Evolutionary conservation across 2,113 vertebrate species (phyloP).

Genomic region (Mobula hypostoma): DNA sequence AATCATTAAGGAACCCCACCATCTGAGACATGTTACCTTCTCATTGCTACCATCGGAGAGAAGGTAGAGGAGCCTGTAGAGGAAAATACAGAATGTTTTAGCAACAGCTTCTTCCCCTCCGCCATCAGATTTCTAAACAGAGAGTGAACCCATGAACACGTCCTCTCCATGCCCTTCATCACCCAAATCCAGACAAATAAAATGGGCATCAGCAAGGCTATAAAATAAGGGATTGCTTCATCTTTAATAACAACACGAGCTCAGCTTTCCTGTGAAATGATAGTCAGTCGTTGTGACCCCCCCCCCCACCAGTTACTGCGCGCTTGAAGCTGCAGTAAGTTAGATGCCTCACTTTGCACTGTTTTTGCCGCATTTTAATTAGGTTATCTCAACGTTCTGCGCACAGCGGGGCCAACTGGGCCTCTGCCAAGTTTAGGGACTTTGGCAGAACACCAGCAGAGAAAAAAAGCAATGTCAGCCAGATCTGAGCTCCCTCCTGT

Average conservation of each 20-base stretch:
- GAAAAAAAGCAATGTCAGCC: not conserved
- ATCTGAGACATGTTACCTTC: too few species aligned
- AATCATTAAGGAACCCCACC: too few species aligned
- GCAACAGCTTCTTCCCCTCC: too few species aligned
- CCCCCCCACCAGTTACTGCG: not conserved
- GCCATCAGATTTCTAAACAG: too few species aligned
- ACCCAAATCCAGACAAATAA: too few species aligned
- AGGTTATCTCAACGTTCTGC: not conserved
- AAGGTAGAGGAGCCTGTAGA: too few species aligned
- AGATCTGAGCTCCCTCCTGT: not conserved
- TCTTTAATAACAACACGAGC: not conserved
- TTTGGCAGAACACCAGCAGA: constrained; percentile 1
- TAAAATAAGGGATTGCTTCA: not conserved
- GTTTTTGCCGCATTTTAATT: not conserved
- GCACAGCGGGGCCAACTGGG: not conserved
- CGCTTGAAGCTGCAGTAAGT: not conserved
- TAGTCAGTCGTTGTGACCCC: not conserved
- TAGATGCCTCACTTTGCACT: not conserved
- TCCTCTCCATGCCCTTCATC: too few species aligned
- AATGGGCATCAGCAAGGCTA: too few species aligned
- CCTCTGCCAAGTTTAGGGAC: not conserved
- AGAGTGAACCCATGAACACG: too few species aligned
- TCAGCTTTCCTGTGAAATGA: not conserved
- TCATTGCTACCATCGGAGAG: too few species aligned
- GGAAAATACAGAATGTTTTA: too few species aligned